phyloP scores from a whole-genome alignment of 1,140 invertebrate species.

The Cydia amplana region DNA sequence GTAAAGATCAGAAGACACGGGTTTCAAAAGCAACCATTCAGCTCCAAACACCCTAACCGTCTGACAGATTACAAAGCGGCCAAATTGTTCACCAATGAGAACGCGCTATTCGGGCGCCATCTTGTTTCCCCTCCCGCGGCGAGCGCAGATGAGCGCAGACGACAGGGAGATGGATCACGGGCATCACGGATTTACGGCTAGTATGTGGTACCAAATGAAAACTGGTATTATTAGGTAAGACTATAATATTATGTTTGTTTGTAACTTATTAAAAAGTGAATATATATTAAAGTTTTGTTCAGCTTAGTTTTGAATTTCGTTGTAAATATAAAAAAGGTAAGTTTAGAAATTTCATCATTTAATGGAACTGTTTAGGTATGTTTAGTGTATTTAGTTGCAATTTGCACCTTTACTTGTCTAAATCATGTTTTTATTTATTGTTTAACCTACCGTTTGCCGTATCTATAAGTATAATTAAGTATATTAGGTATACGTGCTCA shows the following conservation, averaged over 20 bases:
- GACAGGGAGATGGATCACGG: conserved; percentile 54
- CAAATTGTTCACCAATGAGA: conserved; percentile 50
- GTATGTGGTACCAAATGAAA: conserved; percentile 28
- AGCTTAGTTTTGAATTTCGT: no score
- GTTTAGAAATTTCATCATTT: no score
- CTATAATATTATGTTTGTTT: background rate
- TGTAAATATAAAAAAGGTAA: no score
- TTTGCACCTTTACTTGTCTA: no score
- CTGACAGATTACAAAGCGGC: conserved; percentile 6
- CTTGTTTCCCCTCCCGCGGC: conserved; percentile 55
- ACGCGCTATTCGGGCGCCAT: conserved; percentile 53
- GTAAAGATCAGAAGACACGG: background rate
- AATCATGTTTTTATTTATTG: no score
- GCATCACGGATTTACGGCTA: conserved; percentile 50
- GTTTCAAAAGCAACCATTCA: background rate
- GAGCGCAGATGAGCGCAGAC: conserved; percentile 44
- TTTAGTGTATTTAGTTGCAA: no score
- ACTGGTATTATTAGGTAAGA: background rate
- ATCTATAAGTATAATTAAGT: no score
- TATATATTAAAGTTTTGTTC: no score
- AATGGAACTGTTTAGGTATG: no score
- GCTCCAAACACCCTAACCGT: background rate
- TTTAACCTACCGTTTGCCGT: no score
- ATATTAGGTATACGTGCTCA: no score
- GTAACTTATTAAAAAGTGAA: no score